Base-by-base conservation (phyloP, 2,113 vertebrate species). In the Pollimyrus isidori region DNA sequence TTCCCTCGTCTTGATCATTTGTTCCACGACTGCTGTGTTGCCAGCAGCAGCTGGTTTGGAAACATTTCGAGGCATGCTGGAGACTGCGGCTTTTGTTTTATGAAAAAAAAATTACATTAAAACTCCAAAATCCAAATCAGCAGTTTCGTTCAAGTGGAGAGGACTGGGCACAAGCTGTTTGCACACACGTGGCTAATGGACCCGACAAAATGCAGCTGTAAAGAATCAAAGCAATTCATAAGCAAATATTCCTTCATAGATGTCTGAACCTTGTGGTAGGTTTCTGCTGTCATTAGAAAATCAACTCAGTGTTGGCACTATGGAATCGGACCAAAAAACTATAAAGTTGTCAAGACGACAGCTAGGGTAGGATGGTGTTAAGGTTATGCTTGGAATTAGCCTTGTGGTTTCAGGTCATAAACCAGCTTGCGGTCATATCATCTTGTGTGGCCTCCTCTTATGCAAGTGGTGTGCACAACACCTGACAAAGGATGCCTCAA, bases 61-160 rank as follows among this genome's bases (percentile, higher is more conserved):
- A 42, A 84, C 56, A 9, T 42, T 17, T 15, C 10, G 56, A 86
- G 94, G 94, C 93, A 92, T 92, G 91, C 92, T 94, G 94, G 93
- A 95, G 93, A 93, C 94, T 95, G 94, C 90, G 94, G 96, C 93
- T 96, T 94, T 95, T 95, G 93, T 95, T 94, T 94, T 92, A 95
- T 94, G 92, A 94, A 93, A 92, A 89, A 90, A 83, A 90, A 91
- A 21, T 88, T 88, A 94, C 93, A 92, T 95, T 94, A 93, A 94
- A 94, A 94, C 21, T 19, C 30, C 52, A 49, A 91, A 88, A 87
- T 80, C 53, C 80, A 73, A 90, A 95, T 96, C 96, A 96, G 96
- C 94, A 91, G 95, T 95, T 96, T 96, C 94, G 95, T 95, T 90
- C 91, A 88, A 91, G 91, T 91, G 17, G 86, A 91, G 90, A 86